phyloP scores from a whole-genome alignment of 2,888 invertebrate genomes.

The Minunthozetes semirufus region DNA sequence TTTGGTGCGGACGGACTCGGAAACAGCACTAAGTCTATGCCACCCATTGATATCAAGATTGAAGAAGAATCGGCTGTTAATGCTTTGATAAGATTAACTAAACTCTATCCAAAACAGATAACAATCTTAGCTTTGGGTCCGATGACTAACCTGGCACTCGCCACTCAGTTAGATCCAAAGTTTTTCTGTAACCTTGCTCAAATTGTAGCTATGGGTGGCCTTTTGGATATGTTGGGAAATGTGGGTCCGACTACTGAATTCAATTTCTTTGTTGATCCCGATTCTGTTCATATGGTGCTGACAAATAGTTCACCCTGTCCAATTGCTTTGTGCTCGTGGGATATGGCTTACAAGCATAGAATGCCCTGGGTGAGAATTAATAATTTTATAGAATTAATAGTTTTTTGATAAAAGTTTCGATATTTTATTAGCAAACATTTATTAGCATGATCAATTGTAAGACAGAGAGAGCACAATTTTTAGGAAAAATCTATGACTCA shows the following conservation, averaged over 20 bases:
- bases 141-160: conserved; percentile 51
- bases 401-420: too few species aligned
- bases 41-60: conserved; percentile 41
- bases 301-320: conserved; percentile 53
- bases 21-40: conserved; percentile 40
- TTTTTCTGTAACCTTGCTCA: conserved; percentile 44
- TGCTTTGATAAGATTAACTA: conserved; percentile 43
- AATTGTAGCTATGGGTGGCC: conserved; percentile 42
- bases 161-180: conserved; percentile 48
- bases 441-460: conserved; percentile 1
- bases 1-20: conserved; percentile 42
- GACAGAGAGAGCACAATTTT: conserved; percentile 31
- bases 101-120: conserved; percentile 45
- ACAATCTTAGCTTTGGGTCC: conserved; percentile 47
- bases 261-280: conserved; percentile 69
- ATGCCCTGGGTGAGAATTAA: conserved; percentile 45
- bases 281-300: conserved; percentile 67
- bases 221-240: conserved; percentile 53
- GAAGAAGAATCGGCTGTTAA: conserved; percentile 43
- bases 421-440: conserved; percentile 30
- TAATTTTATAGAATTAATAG: too few species aligned
- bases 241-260: conserved; percentile 62
- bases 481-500: neutral
- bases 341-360: conserved; percentile 50
- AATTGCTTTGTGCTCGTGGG: conserved; percentile 63